A percentile compares a stretch with the other conserved stretches of the same genome.
Evolutionary conservation across 2,797 vertebrate genomes (phyloP).

Genomic region (Chelidonichthys spinosus): DNA sequence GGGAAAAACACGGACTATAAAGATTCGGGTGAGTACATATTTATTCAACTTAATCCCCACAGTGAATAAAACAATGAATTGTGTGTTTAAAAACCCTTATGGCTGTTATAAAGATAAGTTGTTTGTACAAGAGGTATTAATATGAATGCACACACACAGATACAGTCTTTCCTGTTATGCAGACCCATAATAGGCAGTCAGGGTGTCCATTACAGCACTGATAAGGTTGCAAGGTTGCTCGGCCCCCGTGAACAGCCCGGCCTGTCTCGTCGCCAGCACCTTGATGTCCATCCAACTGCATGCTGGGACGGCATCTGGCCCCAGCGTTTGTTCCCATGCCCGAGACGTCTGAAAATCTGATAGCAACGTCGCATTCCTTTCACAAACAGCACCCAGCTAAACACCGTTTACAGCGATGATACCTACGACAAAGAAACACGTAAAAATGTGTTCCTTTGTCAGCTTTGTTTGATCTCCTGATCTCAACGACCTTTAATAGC

Average conservation of each 20-base stretch:
- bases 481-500: slow-evolving; percentile 34
- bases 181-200: slow-evolving; percentile 41
- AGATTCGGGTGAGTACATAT: slow-evolving; percentile 88
- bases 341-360: slow-evolving; percentile 53
- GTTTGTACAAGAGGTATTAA: slow-evolving; percentile 28
- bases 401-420: slow-evolving; percentile 22
- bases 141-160: slow-evolving; percentile 11
- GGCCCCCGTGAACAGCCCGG: slow-evolving; percentile 55
- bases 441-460: slow-evolving; percentile 10
- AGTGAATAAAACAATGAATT: background rate
- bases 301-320: slow-evolving; percentile 79
- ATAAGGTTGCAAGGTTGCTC: slow-evolving; percentile 69
- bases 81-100: background rate
- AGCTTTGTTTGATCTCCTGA: slow-evolving; percentile 38
- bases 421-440: slow-evolving; percentile 5
- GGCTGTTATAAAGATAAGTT: slow-evolving; percentile 16
- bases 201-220: slow-evolving; percentile 58
- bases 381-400: slow-evolving; percentile 11
- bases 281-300: slow-evolving; percentile 77
- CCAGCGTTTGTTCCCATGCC: slow-evolving; percentile 62
- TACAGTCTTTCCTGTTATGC: slow-evolving; percentile 35
- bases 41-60: slow-evolving; percentile 9
- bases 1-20: slow-evolving; percentile 90
- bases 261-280: slow-evolving; percentile 62
- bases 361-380: slow-evolving; percentile 23